These are phyloP conservation scores for Bursaphelenchus mucronatus DNA, from an alignment of 1,140 invertebrate genomes.

Conservation along the genomic window DNA sequence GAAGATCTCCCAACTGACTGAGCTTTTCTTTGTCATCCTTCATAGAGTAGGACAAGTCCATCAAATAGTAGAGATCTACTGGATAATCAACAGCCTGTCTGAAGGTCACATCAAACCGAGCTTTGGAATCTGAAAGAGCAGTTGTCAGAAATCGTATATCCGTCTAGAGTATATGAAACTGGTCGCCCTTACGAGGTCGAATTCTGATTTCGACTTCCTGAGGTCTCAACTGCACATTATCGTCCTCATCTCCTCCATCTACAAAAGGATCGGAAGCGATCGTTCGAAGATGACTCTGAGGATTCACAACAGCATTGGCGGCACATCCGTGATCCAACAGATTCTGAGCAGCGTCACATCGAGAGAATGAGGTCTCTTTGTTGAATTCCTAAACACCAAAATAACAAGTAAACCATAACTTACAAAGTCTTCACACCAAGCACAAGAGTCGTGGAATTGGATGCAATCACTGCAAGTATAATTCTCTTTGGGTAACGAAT, in stretches of 20 bases:
- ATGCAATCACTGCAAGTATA: constrained; percentile 58
- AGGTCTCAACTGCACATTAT: constrained; percentile 59
- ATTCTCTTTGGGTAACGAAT: constrained; percentile 56
- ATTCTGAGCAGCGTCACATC: constrained; percentile 50
- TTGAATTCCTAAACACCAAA: constrained; percentile 50
- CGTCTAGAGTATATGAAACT: too few species aligned
- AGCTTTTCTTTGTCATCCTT: constrained; percentile 70
- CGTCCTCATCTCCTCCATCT: constrained; percentile 45
- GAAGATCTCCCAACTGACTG: constrained; percentile 67
- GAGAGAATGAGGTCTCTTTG: constrained; percentile 55
- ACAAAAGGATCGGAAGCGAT: constrained; percentile 36
- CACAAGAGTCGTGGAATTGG: constrained; percentile 59
- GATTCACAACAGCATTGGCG: constrained; percentile 52
- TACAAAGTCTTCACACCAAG: constrained; percentile 57
- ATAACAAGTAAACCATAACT: constrained; percentile 13
- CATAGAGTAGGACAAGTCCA: constrained; percentile 81
- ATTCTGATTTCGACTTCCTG: constrained; percentile 57
- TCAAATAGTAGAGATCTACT: constrained; percentile 80
- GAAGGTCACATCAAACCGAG: constrained; percentile 62
- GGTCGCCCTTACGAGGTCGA: constrained; percentile 43
- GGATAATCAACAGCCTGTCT: constrained; percentile 74
- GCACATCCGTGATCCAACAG: constrained; percentile 57
- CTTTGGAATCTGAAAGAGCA: constrained; percentile 51
- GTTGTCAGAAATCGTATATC: constrained; percentile 39
- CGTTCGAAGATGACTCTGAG: constrained; percentile 46